Evolutionary conservation across 2,888 invertebrate species (phyloP).

Genomic region (Tiliacea aurago): DNA sequence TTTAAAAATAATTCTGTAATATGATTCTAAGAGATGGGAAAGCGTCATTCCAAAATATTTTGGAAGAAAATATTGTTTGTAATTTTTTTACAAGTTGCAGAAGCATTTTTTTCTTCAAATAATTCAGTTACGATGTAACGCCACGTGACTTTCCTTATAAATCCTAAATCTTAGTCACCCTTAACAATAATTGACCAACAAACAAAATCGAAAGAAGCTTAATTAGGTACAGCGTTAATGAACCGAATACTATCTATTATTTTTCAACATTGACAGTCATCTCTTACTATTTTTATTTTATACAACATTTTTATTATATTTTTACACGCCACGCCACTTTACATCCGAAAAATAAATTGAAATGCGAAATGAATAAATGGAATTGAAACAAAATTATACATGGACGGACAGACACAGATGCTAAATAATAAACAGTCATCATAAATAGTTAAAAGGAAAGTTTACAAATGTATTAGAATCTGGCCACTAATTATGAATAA

Average conservation of each 20-base stretch:
- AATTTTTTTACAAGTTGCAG: slow-evolving; percentile 27
- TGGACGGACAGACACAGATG: slow-evolving; percentile 89
- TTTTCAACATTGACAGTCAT: slow-evolving; percentile 81
- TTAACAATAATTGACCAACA: slow-evolving; percentile 82
- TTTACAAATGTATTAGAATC: slow-evolving; percentile 47
- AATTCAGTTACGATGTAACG: slow-evolving; percentile 53
- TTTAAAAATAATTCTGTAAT: slow-evolving; percentile 50
- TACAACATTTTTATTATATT: slow-evolving; percentile 79
- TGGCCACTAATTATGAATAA: slow-evolving; percentile 51
- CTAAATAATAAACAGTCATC: slow-evolving; percentile 73
- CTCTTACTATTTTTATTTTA: slow-evolving; percentile 84
- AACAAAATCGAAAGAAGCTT: slow-evolving; percentile 79
- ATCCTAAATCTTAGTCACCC: slow-evolving; percentile 70
- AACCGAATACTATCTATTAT: slow-evolving; percentile 77
- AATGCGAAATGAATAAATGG: slow-evolving; percentile 63
- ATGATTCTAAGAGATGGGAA: slow-evolving; percentile 42
- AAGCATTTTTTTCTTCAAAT: slow-evolving; percentile 53
- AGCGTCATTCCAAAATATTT: slow-evolving; percentile 52
- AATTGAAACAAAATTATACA: slow-evolving; percentile 73
- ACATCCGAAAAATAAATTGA: slow-evolving; percentile 71
- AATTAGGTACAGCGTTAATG: slow-evolving; percentile 83
- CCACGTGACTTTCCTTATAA: slow-evolving; percentile 63
- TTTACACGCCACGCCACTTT: slow-evolving; percentile 83
- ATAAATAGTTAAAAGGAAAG: slow-evolving; percentile 63
- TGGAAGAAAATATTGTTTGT: slow-evolving; percentile 40